Conservation (phyloP, 2,888 invertebrate genomes). For the Mantis religiosa region DNA sequence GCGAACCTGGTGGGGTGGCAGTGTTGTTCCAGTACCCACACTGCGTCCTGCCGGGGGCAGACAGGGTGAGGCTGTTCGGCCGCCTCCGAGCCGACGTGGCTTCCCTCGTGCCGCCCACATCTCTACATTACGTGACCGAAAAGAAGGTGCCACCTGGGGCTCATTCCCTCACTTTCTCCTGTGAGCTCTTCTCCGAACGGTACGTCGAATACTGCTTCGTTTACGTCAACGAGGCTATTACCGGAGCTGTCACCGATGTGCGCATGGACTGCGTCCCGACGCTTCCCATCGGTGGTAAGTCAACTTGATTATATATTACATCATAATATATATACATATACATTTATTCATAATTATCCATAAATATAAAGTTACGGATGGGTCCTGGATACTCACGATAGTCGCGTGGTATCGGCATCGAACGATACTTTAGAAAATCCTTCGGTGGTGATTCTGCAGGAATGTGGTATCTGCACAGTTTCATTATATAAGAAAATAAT, state of each 20-base stretch:
- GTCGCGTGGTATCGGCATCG: too few relatives aligned
- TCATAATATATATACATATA: too few relatives aligned
- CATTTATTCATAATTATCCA: too few relatives aligned
- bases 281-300: constrained; percentile 69
- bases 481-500: too few relatives aligned
- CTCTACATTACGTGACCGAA: constrained; percentile 61
- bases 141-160: constrained; percentile 64
- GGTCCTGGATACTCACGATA: too few relatives aligned
- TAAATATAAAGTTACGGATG: too few relatives aligned
- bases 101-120: constrained; percentile 62
- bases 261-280: constrained; percentile 82
- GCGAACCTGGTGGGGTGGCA: constrained; percentile 69
- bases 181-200: constrained; percentile 76
- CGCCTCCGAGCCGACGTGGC: constrained; percentile 65
- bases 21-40: constrained; percentile 81
- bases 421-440: too few relatives aligned
- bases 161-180: constrained; percentile 70
- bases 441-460: too few relatives aligned
- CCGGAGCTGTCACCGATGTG: constrained; percentile 79
- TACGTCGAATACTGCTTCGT: constrained; percentile 86
- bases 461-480: too few relatives aligned
- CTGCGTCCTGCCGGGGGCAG: constrained; percentile 66
- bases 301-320: neutral
- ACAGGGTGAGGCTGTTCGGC: constrained; percentile 68
- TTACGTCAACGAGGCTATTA: constrained; percentile 80